Evolutionary conservation across 1,140 invertebrate species (phyloP).

Genomic region (Thaumetopoea pityocampa): DNA sequence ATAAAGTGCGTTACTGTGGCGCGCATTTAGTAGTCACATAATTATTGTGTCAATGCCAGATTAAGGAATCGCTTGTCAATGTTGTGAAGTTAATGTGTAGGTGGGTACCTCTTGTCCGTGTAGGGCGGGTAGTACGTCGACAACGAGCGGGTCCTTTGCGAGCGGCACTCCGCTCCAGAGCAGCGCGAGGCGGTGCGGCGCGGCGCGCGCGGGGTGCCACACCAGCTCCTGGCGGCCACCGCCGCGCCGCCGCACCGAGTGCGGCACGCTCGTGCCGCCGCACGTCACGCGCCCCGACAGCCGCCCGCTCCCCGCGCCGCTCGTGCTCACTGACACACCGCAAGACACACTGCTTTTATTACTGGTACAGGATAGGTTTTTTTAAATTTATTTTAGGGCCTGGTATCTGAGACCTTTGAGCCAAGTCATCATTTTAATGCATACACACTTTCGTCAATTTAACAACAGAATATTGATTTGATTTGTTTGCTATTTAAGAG

Average conservation of each 20-base stretch:
- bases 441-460: no score
- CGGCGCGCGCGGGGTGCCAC: conserved; percentile 88
- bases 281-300: conserved; percentile 87
- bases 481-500: no score
- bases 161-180: conserved; percentile 86
- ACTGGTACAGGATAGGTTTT: not conserved
- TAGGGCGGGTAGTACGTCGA: conserved; percentile 77
- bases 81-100: not conserved
- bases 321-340: conserved; percentile 77
- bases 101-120: conserved; percentile 79
- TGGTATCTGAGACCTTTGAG: no score
- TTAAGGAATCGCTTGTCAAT: no score
- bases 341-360: conserved; percentile 12
- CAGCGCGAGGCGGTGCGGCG: conserved; percentile 88
- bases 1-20: no score
- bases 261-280: conserved; percentile 87
- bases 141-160: conserved; percentile 73
- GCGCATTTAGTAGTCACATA: no score
- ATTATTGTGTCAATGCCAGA: no score
- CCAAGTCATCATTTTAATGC: no score
- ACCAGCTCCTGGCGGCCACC: conserved; percentile 86
- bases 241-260: conserved; percentile 83
- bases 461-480: no score
- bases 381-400: no score
- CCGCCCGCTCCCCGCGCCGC: conserved; percentile 88